Conservation (phyloP, 2,113 vertebrate species). For the Gorsachius goisagi region DNA sequence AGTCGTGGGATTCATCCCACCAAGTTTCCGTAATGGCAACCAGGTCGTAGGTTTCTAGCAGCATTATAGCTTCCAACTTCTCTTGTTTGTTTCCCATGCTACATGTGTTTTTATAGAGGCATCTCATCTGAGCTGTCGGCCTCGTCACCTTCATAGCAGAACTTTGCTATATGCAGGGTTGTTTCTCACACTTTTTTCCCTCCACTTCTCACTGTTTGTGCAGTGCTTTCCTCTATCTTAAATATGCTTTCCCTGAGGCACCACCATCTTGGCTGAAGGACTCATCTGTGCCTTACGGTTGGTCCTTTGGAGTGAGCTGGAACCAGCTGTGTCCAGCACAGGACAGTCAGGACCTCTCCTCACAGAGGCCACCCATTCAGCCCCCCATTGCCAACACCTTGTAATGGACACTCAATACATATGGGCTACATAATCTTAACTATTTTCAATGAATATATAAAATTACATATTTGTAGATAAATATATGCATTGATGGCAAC, state of each 20-base stretch:
- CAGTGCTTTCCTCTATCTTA: not conserved
- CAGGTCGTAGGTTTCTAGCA: no score
- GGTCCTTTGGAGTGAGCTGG: not conserved
- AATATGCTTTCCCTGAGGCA: not conserved
- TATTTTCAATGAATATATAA: constrained; percentile 7
- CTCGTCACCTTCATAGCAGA: no score
- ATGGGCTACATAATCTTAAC: not conserved
- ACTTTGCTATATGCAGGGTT: not conserved
- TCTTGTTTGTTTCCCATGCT: no score
- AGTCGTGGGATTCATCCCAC: no score
- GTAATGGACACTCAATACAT: not conserved
- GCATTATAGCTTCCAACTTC: no score
- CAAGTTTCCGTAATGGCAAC: no score
- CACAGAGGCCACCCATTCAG: not conserved
- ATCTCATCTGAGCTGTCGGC: no score
- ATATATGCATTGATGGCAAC: not conserved
- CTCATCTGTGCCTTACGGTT: not conserved
- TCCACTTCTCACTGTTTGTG: not conserved
- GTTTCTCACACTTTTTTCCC: not conserved
- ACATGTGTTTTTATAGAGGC: no score
- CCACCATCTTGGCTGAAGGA: not conserved
- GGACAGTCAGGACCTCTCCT: not conserved
- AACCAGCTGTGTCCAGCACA: not conserved
- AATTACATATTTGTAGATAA: constrained; percentile 42
- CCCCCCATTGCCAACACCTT: not conserved